Base-by-base conservation (phyloP, 1,140 invertebrate genomes). In the Zaprionus vittiger region DNA sequence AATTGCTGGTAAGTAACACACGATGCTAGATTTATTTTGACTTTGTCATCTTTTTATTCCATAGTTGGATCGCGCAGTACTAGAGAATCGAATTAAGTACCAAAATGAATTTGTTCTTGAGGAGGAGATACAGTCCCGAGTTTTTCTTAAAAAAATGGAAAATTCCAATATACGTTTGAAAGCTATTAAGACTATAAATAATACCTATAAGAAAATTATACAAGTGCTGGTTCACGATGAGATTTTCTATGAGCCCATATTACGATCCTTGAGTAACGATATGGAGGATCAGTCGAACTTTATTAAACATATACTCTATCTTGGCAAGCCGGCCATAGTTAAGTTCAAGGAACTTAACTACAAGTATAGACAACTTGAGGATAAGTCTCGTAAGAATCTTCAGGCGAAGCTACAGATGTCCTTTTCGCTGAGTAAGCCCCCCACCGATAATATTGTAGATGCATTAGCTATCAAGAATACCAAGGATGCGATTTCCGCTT, bases 201-300 rank as follows among this genome's bases (percentile, higher is more conserved):
- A 78, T 9, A 87, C 92, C 0, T 93, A 93, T 61, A 85, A 86
- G 6, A 91, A 86, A 66, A 91, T 92, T 62, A 91, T 92, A 28
- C 81, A 92, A 55, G 83, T 91, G n/a, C 63, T 93, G 2, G 28
- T 75, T 2, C 86, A 92, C n/a, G 92, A 93, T 63, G 76, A 78
- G 14, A 91, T 91, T 17, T 93, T 92, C 34, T 93, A 92, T 61
- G 91, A 93, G 54, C 92, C 92, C 22, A 91, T 93, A 6, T 60
- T 93, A 26, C 77, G 80, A 4, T 92, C 92, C 11, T 80, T 93
- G 4, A 73, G 64, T 28, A 47, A 44, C 4, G 92, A 93, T 44
- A 92, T 92, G 77, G 90, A 93, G 20, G 92, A 93, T 66, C 92
- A 93, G 49, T 31, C 83, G 1, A 86, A 81, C 22, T 93, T 93